Evolutionary conservation across 1,140 invertebrate genomes (phyloP).

Genomic region (Drosophila sp.): DNA sequence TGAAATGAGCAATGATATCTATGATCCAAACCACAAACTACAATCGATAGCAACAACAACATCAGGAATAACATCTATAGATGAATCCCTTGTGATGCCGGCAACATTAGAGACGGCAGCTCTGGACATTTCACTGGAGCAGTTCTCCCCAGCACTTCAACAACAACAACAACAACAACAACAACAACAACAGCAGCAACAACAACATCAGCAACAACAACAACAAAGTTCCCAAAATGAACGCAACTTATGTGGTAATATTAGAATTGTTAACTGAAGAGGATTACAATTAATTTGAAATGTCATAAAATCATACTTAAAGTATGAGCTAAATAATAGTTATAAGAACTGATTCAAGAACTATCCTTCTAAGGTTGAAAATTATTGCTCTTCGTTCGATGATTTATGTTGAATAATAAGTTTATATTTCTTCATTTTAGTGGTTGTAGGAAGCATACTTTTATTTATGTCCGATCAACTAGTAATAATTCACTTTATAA

Average conservation of each 20-base stretch:
- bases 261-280: not conserved
- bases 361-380: no score
- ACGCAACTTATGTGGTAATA: conserved; percentile 77
- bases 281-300: no score
- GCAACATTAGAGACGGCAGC: not conserved
- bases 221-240: conserved; percentile 76
- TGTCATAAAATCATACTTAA: no score
- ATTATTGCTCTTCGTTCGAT: no score
- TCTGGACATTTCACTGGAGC: conserved; percentile 39
- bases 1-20: conserved; percentile 77
- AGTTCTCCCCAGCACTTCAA: conserved; percentile 41
- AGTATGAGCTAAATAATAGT: no score
- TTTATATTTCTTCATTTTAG: no score
- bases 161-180: conserved; percentile 50
- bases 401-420: no score
- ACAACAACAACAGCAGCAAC: conserved; percentile 39
- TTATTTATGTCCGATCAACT: no score
- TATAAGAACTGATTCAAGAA: no score
- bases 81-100: conserved; percentile 17
- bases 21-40: conserved; percentile 38
- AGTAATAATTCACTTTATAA: no score
- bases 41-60: conserved; percentile 15
- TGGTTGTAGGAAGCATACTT: no score
- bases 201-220: conserved; percentile 17
- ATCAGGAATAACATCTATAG: conserved; percentile 6